Conservation (phyloP, 2,113 vertebrate genomes). For the Arenaria interpres region DNA sequence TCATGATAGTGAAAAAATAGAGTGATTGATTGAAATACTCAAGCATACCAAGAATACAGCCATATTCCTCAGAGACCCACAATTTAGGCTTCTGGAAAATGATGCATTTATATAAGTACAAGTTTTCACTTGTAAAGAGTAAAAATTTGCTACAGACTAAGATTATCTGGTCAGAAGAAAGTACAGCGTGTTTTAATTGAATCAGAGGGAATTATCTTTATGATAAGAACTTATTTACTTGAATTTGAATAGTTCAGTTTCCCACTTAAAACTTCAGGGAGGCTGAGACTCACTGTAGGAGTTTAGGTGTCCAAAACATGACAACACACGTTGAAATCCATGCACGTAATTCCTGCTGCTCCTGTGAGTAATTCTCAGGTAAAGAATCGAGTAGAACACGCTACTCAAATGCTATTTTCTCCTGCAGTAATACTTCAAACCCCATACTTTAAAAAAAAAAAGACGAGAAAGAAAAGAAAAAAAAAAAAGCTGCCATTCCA, state of each 20-base stretch:
- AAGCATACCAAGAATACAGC: neutral
- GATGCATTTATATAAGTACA: neutral
- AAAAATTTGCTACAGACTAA: neutral
- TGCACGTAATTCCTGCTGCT: neutral
- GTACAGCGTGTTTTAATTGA: neutral
- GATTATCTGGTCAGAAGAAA: neutral
- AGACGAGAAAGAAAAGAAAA: too few species aligned
- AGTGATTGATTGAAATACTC: neutral
- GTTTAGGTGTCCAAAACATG: neutral
- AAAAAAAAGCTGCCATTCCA: neutral
- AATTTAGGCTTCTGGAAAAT: neutral
- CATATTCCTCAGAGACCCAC: neutral
- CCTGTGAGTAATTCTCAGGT: neutral
- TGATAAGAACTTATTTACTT: neutral
- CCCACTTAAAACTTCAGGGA: neutral
- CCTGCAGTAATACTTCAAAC: neutral
- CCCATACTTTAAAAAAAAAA: fast-evolving
- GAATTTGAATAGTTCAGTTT: neutral
- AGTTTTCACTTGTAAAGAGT: neutral
- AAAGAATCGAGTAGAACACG: fast-evolving
- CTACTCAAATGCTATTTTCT: neutral
- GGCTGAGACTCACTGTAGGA: neutral
- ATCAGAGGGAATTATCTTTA: neutral
- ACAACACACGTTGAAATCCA: neutral
- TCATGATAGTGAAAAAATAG: neutral